A percentile compares a stretch with the other conserved stretches of the same genome.
Evolutionary conservation across 2,113 vertebrate genomes (phyloP).

Genomic region (Microcebus tavaratra): DNA sequence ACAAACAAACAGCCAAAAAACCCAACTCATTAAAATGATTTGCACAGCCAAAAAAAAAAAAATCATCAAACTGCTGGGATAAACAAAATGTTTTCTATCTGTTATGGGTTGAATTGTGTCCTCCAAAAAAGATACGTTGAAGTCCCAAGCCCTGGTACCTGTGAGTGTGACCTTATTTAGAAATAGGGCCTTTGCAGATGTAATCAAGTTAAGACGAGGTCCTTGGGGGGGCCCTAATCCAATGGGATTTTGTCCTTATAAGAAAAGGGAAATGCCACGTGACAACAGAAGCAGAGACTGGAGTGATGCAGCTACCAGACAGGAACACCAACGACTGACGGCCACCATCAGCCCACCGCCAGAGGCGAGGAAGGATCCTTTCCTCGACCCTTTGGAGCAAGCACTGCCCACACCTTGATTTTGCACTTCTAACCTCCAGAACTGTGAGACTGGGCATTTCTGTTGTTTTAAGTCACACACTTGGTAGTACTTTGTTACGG

Average conservation of each 20-base stretch:
- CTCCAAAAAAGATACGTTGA: not conserved
- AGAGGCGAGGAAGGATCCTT: not conserved
- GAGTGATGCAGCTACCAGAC: not conserved
- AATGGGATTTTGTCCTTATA: not conserved
- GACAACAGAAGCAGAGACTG: rapidly evolving
- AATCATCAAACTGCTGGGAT: no score
- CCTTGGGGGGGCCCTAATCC: not conserved
- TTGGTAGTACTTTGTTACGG: no score
- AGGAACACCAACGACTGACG: rapidly evolving
- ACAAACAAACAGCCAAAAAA: no score
- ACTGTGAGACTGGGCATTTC: not conserved
- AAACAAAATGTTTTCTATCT: not conserved
- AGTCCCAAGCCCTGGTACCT: not conserved
- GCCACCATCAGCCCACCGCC: not conserved
- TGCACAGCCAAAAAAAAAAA: not conserved
- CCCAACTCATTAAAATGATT: not conserved
- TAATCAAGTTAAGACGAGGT: not conserved
- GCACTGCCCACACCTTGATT: not conserved
- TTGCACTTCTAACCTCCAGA: not conserved
- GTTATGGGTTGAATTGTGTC: not conserved
- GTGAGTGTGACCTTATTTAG: not conserved
- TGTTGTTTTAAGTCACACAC: no score
- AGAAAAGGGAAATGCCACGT: rapidly evolving
- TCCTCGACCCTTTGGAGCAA: not conserved
- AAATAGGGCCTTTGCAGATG: not conserved